A percentile compares a stretch with the other conserved stretches of the same genome.
phyloP scores from a whole-genome alignment of 1,140 invertebrate genomes.

The Frieseomelitta varia region DNA sequence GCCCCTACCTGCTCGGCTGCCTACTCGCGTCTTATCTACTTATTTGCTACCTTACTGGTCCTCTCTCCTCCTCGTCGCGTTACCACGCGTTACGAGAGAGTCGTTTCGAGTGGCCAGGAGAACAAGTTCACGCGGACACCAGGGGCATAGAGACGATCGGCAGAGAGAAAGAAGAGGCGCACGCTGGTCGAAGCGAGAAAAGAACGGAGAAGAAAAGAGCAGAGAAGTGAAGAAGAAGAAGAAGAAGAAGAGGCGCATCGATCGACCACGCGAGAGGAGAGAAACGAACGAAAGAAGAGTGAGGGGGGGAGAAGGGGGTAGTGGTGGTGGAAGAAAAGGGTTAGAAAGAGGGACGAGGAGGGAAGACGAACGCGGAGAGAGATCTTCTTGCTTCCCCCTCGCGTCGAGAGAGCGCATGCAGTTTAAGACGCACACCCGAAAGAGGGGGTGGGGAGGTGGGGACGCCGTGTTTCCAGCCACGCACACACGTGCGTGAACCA shows the following conservation, averaged over 20 bases:
- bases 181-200: background rate
- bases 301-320: background rate
- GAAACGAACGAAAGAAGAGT: constrained; percentile 14
- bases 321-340: constrained; percentile 17
- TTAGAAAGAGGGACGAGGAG: constrained; percentile 44
- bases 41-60: too few relatives aligned
- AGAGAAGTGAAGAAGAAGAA: constrained; percentile 35
- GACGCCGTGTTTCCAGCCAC: constrained; percentile 67
- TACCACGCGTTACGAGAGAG: constrained; percentile 36
- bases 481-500: constrained; percentile 79
- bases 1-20: background rate
- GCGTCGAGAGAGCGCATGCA: constrained; percentile 61
- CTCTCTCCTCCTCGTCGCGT: constrained; percentile 10
- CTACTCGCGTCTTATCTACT: constrained; percentile 26
- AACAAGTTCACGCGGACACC: constrained; percentile 59
- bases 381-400: constrained; percentile 50
- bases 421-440: constrained; percentile 66
- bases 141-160: constrained; percentile 38
- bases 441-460: background rate
- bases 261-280: constrained; percentile 22
- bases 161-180: constrained; percentile 48
- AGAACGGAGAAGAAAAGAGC: constrained; percentile 24
- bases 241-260: constrained; percentile 48
- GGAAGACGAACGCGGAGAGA: constrained; percentile 28
- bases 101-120: constrained; percentile 42